Base-by-base conservation (phyloP, 1,140 invertebrate genomes). In the Drosophila nebulosa region DNA sequence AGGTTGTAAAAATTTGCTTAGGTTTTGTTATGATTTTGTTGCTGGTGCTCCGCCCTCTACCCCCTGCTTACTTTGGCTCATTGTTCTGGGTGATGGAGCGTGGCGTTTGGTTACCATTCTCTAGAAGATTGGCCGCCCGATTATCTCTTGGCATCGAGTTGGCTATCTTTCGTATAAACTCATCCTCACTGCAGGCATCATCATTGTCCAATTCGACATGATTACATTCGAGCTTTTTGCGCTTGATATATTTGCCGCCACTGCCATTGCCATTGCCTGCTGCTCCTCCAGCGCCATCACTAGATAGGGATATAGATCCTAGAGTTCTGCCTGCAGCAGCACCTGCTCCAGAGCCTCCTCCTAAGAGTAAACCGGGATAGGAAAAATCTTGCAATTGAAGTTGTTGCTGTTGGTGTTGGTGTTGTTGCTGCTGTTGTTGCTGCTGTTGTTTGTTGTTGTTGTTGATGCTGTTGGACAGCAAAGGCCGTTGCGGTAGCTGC, bases 181-280 rank as follows among this genome's bases (percentile, higher is more conserved):
- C 90, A 63, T 91, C 90, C 59, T 91, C 90, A 64, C 90, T 91
- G 69, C 94, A 95, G 26, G 94, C 94, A 73, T 95, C 94, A 72
- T 95, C 94, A 57, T 94, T 94, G 88, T 95, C 94, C 35, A 95
- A 78, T 88, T 91, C 84, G 22, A 91, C 70, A 22, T 94, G 95
- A 46, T 75, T 94, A 94, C 60, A 94, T 92, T 95, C 94, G 81
- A 94, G 92, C 79, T 93, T 93, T 64, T 92, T 92, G 57, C 93
- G 92, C 84, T 95, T 95, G 2, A 93, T 63, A 10, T 76, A 64
- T 50, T 88, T 86, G 42, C 74, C 78, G 10, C 27, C 27, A 2
- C 27, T 26, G 24, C 24, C 4, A 26, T n/a, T n/a, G n/a, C n/a
- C n/a, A n/a, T n/a, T n/a, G n/a, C n/a, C n/a, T n/a, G n/a, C n/a